A percentile compares a stretch with the other conserved stretches of the same genome.
These are phyloP conservation scores for Drosophila azteca DNA, from an alignment of 1,140 invertebrate genomes.

Conservation along the genomic window DNA sequence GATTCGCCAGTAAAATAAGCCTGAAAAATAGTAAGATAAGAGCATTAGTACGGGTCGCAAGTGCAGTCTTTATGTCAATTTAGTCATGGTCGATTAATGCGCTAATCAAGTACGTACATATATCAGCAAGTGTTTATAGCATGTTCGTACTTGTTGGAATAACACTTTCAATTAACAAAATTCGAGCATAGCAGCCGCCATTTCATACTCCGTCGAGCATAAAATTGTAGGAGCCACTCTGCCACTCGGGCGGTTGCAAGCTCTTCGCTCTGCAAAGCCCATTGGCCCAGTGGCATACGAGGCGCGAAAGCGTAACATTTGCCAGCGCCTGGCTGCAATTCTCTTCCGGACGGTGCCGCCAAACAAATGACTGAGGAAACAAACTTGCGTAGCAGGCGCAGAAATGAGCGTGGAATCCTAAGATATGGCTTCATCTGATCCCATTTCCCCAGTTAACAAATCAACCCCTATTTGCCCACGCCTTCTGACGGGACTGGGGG, in stretches of 20 bases:
- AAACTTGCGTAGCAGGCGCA: conserved; percentile 3
- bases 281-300: conserved; percentile 1
- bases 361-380: conserved; percentile 18
- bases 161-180: conserved; percentile 43
- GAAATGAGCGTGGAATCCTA: no score
- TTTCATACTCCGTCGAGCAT: conserved; percentile 70
- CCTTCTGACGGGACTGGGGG: no score
- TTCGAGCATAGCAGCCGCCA: conserved; percentile 30
- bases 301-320: conserved; percentile 30
- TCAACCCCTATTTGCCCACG: conserved; percentile 15
- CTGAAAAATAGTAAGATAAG: conserved; percentile 25
- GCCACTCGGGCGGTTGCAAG: background rate
- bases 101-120: background rate
- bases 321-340: background rate
- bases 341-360: background rate
- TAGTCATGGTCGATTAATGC: background rate
- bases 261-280: background rate
- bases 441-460: background rate
- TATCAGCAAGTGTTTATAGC: background rate
- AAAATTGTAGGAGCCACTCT: conserved; percentile 32
- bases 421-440: no score
- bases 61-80: background rate
- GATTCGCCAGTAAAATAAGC: conserved; percentile 15
- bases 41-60: no score
- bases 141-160: background rate